Base-by-base conservation (phyloP, 2,797 vertebrate species). In the Caiman crocodilus region DNA sequence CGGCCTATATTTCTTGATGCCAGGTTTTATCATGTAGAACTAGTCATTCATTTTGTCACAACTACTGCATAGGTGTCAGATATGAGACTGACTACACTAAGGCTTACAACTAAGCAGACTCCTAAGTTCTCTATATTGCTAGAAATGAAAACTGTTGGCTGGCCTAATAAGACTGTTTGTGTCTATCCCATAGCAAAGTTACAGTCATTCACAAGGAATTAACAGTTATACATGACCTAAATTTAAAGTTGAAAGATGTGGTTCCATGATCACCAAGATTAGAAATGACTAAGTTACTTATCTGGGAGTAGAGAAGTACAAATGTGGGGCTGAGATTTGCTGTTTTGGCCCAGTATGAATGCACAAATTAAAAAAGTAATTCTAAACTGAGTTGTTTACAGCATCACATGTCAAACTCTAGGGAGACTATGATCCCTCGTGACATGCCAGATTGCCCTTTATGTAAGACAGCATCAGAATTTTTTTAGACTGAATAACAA, bases 201-300 rank as follows among this genome's bases (percentile, higher is more conserved):
- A 69, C 26, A 35, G 12, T 28, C 74, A 61, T 79, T 90, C 82
- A 16, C 64, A 79, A 90, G 56, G 15, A 84, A 58, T 12, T 84
- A 84, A n/a, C 2, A 57, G 23, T 32, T 28, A 6, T 2, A 14
- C 4, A 6, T 50, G 2, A 67, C 26, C 55, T 75, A 60, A 80
- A 79, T 84, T 80, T 86, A 80, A 14, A 74, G 13, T 14, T 93
- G 20, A 56, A 90, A 78, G 13, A 58, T 55, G 13, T 3, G 2
- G 26, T 69, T 77, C 10, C 20, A 14, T 18, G 17, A 60, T 56
- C 10, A 67, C 9, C 58, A 59, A 23, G 64, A 87, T 61, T 58
- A 26, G 30, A 79, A 77, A 71, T 64, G 6, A 61, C 69, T 23
- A 71, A n/a, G 71, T 87, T 50, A 14, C 20, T 1, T 1, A 12